Evolutionary conservation across 2,888 invertebrate species (phyloP).

Genomic region (Tipula unca): DNA sequence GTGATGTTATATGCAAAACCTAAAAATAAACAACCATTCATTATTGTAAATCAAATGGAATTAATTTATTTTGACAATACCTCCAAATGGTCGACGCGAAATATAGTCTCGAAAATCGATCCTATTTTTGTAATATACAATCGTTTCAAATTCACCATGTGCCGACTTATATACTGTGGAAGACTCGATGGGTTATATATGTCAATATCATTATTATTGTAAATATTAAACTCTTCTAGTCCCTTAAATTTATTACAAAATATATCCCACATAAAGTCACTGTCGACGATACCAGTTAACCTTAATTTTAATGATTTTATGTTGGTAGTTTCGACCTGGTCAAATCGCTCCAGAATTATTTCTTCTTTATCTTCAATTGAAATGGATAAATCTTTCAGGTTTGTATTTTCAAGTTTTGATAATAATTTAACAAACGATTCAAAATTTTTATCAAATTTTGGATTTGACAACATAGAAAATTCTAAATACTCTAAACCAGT

Average conservation of each 20-base stretch:
- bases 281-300: neutral
- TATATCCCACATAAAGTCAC: neutral
- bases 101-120: neutral
- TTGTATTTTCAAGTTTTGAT: neutral
- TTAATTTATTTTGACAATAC: neutral
- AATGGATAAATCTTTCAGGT: neutral
- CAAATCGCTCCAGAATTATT: neutral
- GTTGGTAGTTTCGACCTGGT: neutral
- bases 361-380: neutral
- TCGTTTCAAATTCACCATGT: neutral
- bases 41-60: neutral
- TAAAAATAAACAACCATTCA: neutral
- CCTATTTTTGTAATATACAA: neutral
- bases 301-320: neutral
- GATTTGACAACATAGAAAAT: neutral
- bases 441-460: neutral
- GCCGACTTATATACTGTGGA: neutral
- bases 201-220: neutral
- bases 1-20: neutral
- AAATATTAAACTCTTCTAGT: neutral
- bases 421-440: neutral
- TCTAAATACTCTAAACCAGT: neutral
- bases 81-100: neutral
- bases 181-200: neutral
- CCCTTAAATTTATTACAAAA: neutral